Percentiles rank a stretch among this genome's conserved stretches.
These are phyloP conservation scores for Neosilurus mollespiculum DNA, from an alignment of 2,797 vertebrate species.

Conservation along the genomic window DNA sequence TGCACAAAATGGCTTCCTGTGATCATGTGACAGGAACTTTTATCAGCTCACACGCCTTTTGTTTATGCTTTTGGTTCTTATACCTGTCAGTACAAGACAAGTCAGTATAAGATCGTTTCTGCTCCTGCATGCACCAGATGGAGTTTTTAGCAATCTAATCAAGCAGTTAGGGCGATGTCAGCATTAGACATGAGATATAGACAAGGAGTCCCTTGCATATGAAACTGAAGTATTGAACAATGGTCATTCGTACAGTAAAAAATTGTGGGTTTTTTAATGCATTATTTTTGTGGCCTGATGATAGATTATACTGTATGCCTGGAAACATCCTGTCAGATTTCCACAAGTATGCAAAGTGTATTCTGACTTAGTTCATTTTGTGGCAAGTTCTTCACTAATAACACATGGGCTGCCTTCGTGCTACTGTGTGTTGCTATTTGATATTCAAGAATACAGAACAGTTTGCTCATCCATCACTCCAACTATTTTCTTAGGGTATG, in stretches of 20 bases:
- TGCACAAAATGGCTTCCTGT: constrained; percentile 37
- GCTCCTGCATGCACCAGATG: neutral
- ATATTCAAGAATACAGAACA: too few relatives aligned
- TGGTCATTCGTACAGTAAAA: neutral
- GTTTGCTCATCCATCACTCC: too few relatives aligned
- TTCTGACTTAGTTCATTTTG: neutral
- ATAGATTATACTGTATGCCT: neutral
- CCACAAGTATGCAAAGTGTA: neutral
- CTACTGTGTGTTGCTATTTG: too few relatives aligned
- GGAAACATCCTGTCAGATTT: neutral
- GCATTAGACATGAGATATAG: neutral
- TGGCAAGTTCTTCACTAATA: neutral
- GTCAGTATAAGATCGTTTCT: neutral
- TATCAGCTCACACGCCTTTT: constrained; percentile 12
- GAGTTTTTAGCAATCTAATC: neutral
- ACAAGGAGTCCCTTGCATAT: neutral
- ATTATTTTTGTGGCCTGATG: neutral
- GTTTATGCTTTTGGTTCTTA: neutral
- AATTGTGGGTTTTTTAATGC: neutral
- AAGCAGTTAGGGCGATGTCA: neutral
- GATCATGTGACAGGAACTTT: constrained; percentile 30
- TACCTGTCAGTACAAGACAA: neutral
- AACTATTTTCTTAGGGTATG: too few relatives aligned
- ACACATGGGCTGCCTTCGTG: too few relatives aligned
- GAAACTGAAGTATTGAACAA: neutral